These are phyloP conservation scores for Numenius phaeopus DNA, from an alignment of 2,797 vertebrate species.

Conservation along the genomic window DNA sequence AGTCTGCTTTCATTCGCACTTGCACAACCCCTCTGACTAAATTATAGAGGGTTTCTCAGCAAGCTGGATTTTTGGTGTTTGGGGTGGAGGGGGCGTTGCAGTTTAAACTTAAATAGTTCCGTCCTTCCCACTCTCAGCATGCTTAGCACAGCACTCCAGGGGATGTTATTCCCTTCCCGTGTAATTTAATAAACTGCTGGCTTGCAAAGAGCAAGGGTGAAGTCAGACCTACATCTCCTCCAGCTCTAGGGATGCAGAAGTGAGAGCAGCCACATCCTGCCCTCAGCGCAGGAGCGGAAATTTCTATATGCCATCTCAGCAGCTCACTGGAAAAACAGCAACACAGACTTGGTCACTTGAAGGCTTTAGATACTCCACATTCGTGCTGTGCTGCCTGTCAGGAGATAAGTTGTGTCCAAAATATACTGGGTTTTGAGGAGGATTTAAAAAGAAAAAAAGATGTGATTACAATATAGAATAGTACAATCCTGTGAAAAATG, in stretches of 20 bases:
- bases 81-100: background rate
- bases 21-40: background rate
- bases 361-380: background rate
- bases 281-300: background rate
- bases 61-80: background rate
- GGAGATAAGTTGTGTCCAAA: background rate
- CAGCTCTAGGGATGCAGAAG: background rate
- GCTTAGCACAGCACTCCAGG: background rate
- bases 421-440: background rate
- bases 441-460: background rate
- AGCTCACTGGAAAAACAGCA: background rate
- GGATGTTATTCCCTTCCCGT: accelerated
- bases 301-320: background rate
- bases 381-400: background rate
- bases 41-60: background rate
- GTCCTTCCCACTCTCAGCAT: background rate
- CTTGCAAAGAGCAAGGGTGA: background rate
- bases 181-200: background rate
- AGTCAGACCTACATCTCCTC: background rate
- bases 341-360: background rate
- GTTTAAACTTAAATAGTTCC: background rate
- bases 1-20: background rate
- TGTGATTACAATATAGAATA: background rate
- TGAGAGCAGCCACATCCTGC: background rate
- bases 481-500: background rate